Evolutionary conservation across 2,888 invertebrate species (phyloP).

Genomic region (Clanis bilineata): DNA sequence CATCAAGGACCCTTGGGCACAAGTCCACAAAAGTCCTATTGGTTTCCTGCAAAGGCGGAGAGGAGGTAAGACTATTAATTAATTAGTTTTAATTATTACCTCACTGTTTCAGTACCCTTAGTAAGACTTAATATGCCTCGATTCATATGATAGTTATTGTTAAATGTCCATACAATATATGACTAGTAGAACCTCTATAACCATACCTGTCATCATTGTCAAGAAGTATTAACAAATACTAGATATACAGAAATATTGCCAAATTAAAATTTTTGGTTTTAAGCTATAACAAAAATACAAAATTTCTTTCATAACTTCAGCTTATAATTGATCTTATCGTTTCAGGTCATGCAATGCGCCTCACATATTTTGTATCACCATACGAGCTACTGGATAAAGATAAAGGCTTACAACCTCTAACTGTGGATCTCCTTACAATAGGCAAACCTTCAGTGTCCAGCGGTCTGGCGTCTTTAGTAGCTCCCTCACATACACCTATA

Average conservation of each 20-base stretch:
- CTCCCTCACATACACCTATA: constrained; percentile 82
- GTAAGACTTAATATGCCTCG: too few relatives aligned
- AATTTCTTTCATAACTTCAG: too few relatives aligned
- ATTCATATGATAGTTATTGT: too few relatives aligned
- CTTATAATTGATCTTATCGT: constrained; percentile 22
- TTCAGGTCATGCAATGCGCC: constrained; percentile 93
- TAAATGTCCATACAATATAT: too few relatives aligned
- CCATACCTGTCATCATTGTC: too few relatives aligned
- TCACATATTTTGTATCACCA: constrained; percentile 96
- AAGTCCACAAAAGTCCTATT: constrained; percentile 94
- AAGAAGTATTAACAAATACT: too few relatives aligned
- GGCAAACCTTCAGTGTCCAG: constrained; percentile 62
- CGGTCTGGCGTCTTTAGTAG: constrained; percentile 66
- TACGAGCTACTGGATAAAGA: constrained; percentile 93
- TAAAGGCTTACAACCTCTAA: constrained; percentile 87
- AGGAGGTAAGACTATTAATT: constrained; percentile 82
- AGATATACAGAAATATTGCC: too few relatives aligned
- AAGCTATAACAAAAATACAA: background rate
- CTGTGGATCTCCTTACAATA: constrained; percentile 86
- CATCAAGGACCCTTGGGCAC: constrained; percentile 84
- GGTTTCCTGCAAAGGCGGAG: constrained; percentile 91
- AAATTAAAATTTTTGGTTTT: background rate
- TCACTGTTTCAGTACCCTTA: too few relatives aligned
- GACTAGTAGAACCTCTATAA: too few relatives aligned
- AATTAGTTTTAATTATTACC: too few relatives aligned